Percentiles rank a stretch among this genome's conserved stretches.
Conservation (phyloP, 37 sponge, comb jelly and placozoan species). For the Haliclona indistincta region DNA sequence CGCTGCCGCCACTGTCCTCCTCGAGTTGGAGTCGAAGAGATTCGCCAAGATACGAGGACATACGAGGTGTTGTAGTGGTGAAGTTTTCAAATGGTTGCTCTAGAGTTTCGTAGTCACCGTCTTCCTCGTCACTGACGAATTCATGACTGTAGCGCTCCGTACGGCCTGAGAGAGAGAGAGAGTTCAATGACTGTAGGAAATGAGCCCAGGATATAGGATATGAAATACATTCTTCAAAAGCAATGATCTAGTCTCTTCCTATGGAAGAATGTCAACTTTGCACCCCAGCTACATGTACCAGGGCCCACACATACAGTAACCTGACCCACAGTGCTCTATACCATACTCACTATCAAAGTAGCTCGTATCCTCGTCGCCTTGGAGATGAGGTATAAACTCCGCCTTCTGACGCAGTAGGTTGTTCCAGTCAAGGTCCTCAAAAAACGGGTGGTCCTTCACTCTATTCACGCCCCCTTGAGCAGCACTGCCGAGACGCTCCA, state of each 20-base stretch:
- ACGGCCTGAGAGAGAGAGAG: slow-evolving; percentile 2
- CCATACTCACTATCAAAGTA: slow-evolving; percentile 96
- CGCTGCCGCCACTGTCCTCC: no score
- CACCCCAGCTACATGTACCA: no score
- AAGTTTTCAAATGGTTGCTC: slow-evolving; percentile 66
- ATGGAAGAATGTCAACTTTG: no score
- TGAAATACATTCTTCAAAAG: not conserved
- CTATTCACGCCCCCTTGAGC: slow-evolving; percentile 65
- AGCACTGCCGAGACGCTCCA: slow-evolving; percentile 70
- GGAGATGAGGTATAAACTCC: slow-evolving; percentile 90
- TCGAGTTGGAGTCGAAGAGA: not conserved
- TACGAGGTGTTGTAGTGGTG: slow-evolving; percentile 43
- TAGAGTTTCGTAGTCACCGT: slow-evolving; percentile 19
- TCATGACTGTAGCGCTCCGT: slow-evolving; percentile 87
- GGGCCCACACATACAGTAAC: no score
- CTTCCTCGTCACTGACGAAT: slow-evolving; percentile 74
- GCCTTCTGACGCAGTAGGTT: slow-evolving; percentile 88
- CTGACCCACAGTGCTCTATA: no score
- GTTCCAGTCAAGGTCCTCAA: slow-evolving; percentile 80
- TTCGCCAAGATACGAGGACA: slow-evolving; percentile 27
- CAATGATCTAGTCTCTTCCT: not conserved
- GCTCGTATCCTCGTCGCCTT: slow-evolving; percentile 96
- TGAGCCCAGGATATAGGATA: no score
- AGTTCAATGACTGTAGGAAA: no score
- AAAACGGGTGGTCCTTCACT: slow-evolving; percentile 89